Evolutionary conservation across 1,140 invertebrate species (phyloP).

Genomic region (Mamestra configurata): DNA sequence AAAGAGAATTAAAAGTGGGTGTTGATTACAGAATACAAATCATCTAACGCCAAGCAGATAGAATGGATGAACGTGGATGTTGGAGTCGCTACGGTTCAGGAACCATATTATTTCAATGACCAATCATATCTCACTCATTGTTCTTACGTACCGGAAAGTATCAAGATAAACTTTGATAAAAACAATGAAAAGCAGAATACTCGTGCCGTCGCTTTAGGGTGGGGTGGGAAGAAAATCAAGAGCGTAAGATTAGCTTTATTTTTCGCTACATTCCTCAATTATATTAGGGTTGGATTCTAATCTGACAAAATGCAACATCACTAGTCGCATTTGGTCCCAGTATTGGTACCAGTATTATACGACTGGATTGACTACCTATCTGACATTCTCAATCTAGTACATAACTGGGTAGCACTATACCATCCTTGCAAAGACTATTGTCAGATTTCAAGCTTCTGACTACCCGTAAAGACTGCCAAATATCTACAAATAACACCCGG

Average conservation of each 20-base stretch:
- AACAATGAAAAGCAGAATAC: neutral
- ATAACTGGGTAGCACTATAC: too few species aligned
- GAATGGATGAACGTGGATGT: constrained; percentile 52
- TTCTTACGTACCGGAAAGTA: constrained; percentile 42
- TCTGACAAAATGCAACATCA: too few species aligned
- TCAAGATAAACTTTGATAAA: constrained; percentile 19
- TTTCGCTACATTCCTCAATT: too few species aligned
- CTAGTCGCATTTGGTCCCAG: too few species aligned
- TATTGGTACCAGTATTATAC: too few species aligned
- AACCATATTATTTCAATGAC: constrained; percentile 52
- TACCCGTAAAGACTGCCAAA: too few species aligned
- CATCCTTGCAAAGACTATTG: too few species aligned
- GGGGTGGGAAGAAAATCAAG: neutral
- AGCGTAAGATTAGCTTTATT: neutral
- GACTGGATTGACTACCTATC: too few species aligned
- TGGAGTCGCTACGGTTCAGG: constrained; percentile 52
- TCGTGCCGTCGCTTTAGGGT: constrained; percentile 4
- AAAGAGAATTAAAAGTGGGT: neutral
- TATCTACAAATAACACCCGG: too few species aligned
- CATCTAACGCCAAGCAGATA: neutral
- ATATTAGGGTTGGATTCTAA: too few species aligned
- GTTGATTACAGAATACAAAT: constrained; percentile 15
- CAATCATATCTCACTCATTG: constrained; percentile 12
- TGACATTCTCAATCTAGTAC: too few species aligned
- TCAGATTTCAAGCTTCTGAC: too few species aligned